These are phyloP conservation scores for Steinernema khuongi DNA, from an alignment of 1,140 invertebrate species.

Conservation along the genomic window DNA sequence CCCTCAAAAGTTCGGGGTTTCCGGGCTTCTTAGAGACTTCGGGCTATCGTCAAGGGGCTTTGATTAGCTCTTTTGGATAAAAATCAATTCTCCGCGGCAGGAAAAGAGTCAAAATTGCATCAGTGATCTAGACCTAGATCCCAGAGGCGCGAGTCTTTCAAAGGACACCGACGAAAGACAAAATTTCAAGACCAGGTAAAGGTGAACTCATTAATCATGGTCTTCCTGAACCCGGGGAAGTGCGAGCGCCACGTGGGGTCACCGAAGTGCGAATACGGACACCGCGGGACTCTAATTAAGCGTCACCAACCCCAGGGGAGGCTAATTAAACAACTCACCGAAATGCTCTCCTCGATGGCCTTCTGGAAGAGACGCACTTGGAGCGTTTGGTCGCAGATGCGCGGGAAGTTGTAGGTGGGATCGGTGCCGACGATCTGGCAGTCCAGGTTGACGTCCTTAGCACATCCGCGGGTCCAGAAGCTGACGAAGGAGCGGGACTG, in stretches of 20 bases:
- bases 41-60: too few relatives aligned
- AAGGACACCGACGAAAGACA: too few relatives aligned
- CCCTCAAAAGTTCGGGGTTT: not conserved
- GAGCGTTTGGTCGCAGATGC: conserved; percentile 42
- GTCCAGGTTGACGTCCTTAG: conserved; percentile 32
- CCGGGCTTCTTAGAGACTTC: not conserved
- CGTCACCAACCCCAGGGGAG: not conserved
- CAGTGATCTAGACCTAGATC: too few relatives aligned
- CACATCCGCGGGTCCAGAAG: conserved; percentile 30
- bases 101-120: too few relatives aligned
- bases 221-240: too few relatives aligned
- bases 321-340: conserved; percentile 3
- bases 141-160: too few relatives aligned
- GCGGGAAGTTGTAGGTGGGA: conserved; percentile 40
- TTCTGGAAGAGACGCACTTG: conserved; percentile 26
- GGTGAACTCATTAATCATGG: too few relatives aligned
- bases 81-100: too few relatives aligned
- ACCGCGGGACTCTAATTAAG: conserved; percentile 18
- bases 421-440: conserved; percentile 35
- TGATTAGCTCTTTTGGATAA: too few relatives aligned
- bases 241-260: not conserved
- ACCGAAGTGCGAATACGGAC: not conserved
- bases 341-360: not conserved
- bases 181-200: too few relatives aligned
- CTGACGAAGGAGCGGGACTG: conserved; percentile 28